phyloP scores from a whole-genome alignment of 2,113 vertebrate species.

The Oryzias curvinotus region DNA sequence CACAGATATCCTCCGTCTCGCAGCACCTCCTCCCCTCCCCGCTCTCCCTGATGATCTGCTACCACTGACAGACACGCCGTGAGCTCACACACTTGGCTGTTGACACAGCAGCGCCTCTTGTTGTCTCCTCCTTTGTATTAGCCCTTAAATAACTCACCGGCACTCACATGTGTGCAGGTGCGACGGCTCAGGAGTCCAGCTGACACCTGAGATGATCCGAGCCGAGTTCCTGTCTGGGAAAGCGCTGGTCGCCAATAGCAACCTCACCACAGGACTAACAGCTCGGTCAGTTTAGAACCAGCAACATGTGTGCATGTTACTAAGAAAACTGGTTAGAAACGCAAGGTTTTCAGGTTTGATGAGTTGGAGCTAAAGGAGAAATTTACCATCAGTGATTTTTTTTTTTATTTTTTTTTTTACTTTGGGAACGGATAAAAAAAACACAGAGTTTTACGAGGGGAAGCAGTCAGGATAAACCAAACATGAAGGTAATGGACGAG shows the following conservation, averaged over 20 bases:
- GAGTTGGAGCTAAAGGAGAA: constrained; percentile 21
- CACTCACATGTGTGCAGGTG: constrained; percentile 35
- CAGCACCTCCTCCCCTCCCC: constrained; percentile 32
- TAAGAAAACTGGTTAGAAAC: constrained; percentile 2
- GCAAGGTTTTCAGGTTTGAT: not conserved
- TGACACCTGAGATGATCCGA: constrained; percentile 86
- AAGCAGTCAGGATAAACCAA: constrained; percentile 33
- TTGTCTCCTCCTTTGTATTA: not conserved
- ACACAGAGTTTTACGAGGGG: constrained; percentile 20
- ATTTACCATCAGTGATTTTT: constrained; percentile 5
- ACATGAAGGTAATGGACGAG: constrained; percentile 28
- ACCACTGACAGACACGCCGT: constrained; percentile 39
- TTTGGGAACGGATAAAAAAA: constrained; percentile 1
- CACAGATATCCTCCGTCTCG: constrained; percentile 48
- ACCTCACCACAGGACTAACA: not conserved
- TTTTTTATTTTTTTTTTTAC: constrained; percentile 5
- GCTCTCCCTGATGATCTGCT: constrained; percentile 32
- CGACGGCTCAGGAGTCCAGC: constrained; percentile 48
- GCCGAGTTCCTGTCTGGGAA: constrained; percentile 76
- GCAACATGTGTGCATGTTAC: not conserved
- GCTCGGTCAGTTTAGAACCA: constrained; percentile 18
- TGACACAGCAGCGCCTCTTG: not conserved
- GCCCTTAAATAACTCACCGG: not conserved
- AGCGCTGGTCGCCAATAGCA: constrained; percentile 29
- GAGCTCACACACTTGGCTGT: constrained; percentile 16